Percentiles rank a stretch among this genome's conserved stretches.
Conservation (phyloP, 37 sponge, comb jelly and placozoan genomes). For the Sycon ciliatum region DNA sequence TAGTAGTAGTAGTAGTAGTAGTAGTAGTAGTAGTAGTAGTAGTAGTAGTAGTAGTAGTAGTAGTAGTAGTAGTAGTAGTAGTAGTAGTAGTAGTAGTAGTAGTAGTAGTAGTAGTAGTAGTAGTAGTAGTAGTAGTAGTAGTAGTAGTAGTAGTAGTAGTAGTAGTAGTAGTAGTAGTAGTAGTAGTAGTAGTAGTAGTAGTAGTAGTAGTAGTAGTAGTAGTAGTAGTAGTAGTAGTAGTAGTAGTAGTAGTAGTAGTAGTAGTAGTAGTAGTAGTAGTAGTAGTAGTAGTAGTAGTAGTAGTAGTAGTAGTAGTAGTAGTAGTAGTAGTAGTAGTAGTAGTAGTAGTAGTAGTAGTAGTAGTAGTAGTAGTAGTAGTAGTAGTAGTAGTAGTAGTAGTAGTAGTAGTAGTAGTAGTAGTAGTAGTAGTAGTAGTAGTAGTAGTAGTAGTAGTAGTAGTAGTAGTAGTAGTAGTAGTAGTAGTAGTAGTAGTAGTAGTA, state of each 20-base stretch:
- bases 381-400: slow-evolving; percentile 8
- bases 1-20: slow-evolving; percentile 6
- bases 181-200: slow-evolving; percentile 6
- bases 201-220: slow-evolving; percentile 8
- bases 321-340: slow-evolving; percentile 8
- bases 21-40: slow-evolving; percentile 8
- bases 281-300: slow-evolving; percentile 8
- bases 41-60: slow-evolving; percentile 8
- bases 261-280: slow-evolving; percentile 8
- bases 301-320: slow-evolving; percentile 6
- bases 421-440: slow-evolving; percentile 6
- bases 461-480: slow-evolving; percentile 8
- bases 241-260: slow-evolving; percentile 6
- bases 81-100: slow-evolving; percentile 8
- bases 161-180: slow-evolving; percentile 8
- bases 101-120: slow-evolving; percentile 8
- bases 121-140: slow-evolving; percentile 6
- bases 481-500: slow-evolving; percentile 6
- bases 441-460: slow-evolving; percentile 8
- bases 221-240: slow-evolving; percentile 8
- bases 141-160: slow-evolving; percentile 8
- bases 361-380: slow-evolving; percentile 6
- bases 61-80: slow-evolving; percentile 6
- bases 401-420: slow-evolving; percentile 8
- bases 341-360: slow-evolving; percentile 8